phyloP scores from a whole-genome alignment of 2,888 invertebrate species.

The Galeruca laticollis region DNA sequence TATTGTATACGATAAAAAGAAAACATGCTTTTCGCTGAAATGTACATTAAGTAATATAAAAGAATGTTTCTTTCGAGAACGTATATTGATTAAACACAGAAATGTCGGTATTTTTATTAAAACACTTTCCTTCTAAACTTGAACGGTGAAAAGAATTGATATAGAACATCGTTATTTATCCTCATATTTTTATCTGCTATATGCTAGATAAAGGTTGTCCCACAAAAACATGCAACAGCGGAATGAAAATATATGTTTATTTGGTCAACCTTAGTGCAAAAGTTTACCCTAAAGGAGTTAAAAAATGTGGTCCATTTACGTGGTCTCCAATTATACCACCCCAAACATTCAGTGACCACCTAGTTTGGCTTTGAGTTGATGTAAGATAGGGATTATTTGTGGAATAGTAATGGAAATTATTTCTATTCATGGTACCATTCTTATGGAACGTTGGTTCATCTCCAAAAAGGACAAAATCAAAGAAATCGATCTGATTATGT shows the following conservation, averaged over 20 bases:
- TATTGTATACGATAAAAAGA: slow-evolving; percentile 30
- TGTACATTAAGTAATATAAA: slow-evolving; percentile 26
- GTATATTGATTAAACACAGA: slow-evolving; percentile 26
- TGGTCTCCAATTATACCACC: no score
- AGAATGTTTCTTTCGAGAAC: slow-evolving; percentile 18
- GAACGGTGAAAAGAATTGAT: slow-evolving; percentile 6
- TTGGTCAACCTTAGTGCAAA: neutral
- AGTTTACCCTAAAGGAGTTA: neutral
- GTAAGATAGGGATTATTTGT: no score
- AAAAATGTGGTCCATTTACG: no score
- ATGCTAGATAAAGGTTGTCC: neutral
- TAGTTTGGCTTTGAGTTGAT: no score
- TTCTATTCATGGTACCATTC: no score
- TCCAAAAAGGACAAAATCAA: no score
- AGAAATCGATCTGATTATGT: no score
- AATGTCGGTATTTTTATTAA: slow-evolving; percentile 24
- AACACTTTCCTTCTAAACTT: slow-evolving; percentile 5
- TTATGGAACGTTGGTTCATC: no score
- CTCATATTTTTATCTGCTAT: slow-evolving; percentile 26
- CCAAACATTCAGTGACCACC: no score
- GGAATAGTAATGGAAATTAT: no score
- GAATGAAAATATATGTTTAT: neutral
- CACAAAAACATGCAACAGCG: neutral
- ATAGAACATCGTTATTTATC: slow-evolving; percentile 18
- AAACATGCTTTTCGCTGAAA: slow-evolving; percentile 27